phyloP scores from a whole-genome alignment of 2,888 invertebrate genomes.

The Hemistola chrysoprasaria region DNA sequence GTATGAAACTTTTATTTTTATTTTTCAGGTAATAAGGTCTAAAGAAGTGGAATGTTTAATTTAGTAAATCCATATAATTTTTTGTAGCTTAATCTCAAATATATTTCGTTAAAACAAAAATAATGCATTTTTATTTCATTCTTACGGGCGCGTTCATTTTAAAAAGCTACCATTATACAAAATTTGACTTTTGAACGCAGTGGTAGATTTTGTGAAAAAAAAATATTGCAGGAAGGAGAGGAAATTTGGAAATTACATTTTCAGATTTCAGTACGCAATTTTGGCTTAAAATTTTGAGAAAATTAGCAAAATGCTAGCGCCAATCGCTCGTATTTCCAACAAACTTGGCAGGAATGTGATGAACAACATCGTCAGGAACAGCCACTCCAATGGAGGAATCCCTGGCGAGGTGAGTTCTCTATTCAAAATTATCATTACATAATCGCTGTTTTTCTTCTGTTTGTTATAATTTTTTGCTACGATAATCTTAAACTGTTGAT shows the following conservation, averaged over 20 bases:
- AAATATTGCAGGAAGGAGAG: slow-evolving; percentile 18
- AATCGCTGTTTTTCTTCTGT: slow-evolving; percentile 44
- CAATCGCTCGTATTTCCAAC: slow-evolving; percentile 64
- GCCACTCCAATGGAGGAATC: slow-evolving; percentile 66
- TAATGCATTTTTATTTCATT: slow-evolving; percentile 35
- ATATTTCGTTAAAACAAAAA: slow-evolving; percentile 17
- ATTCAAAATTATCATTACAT: slow-evolving; percentile 60
- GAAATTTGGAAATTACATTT: slow-evolving; percentile 42
- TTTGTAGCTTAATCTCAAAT: slow-evolving; percentile 24
- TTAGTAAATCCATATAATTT: slow-evolving; percentile 13
- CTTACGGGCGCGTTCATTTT: slow-evolving; percentile 43
- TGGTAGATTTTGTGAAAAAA: slow-evolving; percentile 48
- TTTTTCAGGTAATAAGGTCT: slow-evolving; percentile 13
- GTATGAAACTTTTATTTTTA: slow-evolving; percentile 5
- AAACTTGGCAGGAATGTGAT: slow-evolving; percentile 69
- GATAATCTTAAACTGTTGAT: background rate
- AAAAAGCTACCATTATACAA: slow-evolving; percentile 34
- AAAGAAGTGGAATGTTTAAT: slow-evolving; percentile 4
- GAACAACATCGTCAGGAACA: slow-evolving; percentile 63
- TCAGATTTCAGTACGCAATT: slow-evolving; percentile 33
- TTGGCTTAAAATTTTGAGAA: slow-evolving; percentile 18
- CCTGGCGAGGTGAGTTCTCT: slow-evolving; percentile 71
- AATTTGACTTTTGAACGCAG: slow-evolving; percentile 40
- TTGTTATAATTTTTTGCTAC: slow-evolving; percentile 24
- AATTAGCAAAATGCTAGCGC: slow-evolving; percentile 60